phyloP scores from a whole-genome alignment of 2,888 invertebrate genomes.

The Platypus cylindrus region DNA sequence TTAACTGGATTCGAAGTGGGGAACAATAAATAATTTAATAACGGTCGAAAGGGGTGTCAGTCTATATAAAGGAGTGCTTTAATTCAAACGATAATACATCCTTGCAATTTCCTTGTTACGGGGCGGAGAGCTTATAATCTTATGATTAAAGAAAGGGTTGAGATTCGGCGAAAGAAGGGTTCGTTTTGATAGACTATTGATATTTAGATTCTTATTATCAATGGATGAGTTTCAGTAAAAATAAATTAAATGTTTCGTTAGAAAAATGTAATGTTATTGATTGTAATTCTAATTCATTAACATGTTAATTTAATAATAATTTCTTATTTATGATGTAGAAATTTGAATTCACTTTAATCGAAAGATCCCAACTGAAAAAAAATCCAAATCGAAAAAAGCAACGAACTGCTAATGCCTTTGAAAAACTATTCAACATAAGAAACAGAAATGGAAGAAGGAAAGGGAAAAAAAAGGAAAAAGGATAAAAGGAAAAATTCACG shows the following conservation, averaged over 20 bases:
- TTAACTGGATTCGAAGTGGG: conserved; percentile 19
- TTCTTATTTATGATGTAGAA: conserved; percentile 1
- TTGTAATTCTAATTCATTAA: too few relatives aligned
- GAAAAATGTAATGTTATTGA: too few relatives aligned
- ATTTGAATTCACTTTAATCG: neutral
- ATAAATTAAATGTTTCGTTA: too few relatives aligned
- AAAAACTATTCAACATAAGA: too few relatives aligned
- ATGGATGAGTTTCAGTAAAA: too few relatives aligned
- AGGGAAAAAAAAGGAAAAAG: conserved; percentile 1
- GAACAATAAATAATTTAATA: conserved; percentile 29
- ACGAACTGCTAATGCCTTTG: conserved; percentile 1
- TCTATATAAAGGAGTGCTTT: conserved; percentile 26
- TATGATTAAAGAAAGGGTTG: conserved; percentile 23
- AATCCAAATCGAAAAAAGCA: neutral
- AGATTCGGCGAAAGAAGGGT: conserved; percentile 13
- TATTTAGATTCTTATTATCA: too few relatives aligned
- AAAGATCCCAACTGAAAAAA: neutral
- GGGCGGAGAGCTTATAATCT: conserved; percentile 20
- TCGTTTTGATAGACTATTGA: conserved; percentile 7
- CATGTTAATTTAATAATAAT: conserved; percentile 4
- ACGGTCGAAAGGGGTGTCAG: conserved; percentile 21
- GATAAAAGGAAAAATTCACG: conserved; percentile 4
- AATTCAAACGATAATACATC: conserved; percentile 34
- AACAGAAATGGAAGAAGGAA: too few relatives aligned
- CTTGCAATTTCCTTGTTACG: conserved; percentile 32